These are phyloP conservation scores for Daktulosphaira vitifoliae DNA, from an alignment of 1,140 invertebrate genomes.

Conservation along the genomic window DNA sequence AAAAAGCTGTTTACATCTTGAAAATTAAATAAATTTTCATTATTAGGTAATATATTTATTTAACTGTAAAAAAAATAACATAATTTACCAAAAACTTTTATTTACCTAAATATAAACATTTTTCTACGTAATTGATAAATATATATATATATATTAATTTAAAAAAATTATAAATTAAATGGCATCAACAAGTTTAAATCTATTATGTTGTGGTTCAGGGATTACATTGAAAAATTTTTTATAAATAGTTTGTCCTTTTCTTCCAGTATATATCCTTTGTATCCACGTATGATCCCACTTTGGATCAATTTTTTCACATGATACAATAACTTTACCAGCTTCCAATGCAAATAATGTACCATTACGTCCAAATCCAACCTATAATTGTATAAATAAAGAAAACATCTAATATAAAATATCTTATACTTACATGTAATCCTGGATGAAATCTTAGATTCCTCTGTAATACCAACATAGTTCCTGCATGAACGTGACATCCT, in stretches of 20 bases:
- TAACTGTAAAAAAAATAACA: too few species aligned
- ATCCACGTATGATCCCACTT: slow-evolving; percentile 63
- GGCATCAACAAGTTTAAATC: slow-evolving; percentile 64
- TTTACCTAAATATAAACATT: too few species aligned
- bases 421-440: slow-evolving; percentile 60
- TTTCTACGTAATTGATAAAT: too few species aligned
- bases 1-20: too few species aligned
- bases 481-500: slow-evolving; percentile 52
- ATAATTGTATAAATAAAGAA: slow-evolving; percentile 39
- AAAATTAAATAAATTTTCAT: too few species aligned
- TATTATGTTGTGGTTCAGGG: slow-evolving; percentile 59
- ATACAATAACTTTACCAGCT: slow-evolving; percentile 61
- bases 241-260: slow-evolving; percentile 56
- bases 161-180: too few species aligned
- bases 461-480: slow-evolving; percentile 62
- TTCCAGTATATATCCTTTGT: slow-evolving; percentile 51
- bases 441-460: slow-evolving; percentile 62
- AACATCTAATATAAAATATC: background rate
- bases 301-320: slow-evolving; percentile 64
- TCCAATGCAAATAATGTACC: slow-evolving; percentile 66
- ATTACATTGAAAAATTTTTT: slow-evolving; percentile 77
- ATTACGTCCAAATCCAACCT: slow-evolving; percentile 70
- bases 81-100: too few species aligned
- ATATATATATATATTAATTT: too few species aligned
- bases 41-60: too few species aligned